Conservation (phyloP, 2,888 invertebrate genomes). For the Anarsia innoxiella region DNA sequence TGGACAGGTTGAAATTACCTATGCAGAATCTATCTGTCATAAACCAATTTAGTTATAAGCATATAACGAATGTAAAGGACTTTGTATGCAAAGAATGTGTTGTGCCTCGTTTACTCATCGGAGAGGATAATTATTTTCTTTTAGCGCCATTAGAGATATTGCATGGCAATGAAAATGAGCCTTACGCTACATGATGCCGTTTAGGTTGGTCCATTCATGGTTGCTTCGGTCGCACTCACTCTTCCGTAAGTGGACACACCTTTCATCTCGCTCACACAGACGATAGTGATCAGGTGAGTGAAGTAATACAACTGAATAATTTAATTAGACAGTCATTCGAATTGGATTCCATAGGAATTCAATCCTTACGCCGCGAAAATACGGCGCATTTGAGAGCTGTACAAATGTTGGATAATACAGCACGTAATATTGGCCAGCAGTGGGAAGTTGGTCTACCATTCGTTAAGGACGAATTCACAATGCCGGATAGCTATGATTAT, state of each 20-base stretch:
- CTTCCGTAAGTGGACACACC: not conserved
- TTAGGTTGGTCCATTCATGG: not conserved
- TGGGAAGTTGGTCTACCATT: not conserved
- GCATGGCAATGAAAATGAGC: not conserved
- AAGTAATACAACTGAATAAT: not conserved
- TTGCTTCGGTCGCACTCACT: not conserved
- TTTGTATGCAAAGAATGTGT: not conserved
- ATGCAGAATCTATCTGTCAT: not conserved
- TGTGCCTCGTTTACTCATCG: not conserved
- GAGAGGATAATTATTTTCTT: not conserved
- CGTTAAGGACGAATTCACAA: not conserved
- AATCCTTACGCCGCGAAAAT: not conserved
- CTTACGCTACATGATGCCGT: not conserved
- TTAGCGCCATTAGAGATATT: not conserved
- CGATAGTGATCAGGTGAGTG: no score
- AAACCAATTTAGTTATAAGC: not conserved
- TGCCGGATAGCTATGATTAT: not conserved
- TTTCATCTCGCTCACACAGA: not conserved
- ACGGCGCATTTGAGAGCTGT: not conserved
- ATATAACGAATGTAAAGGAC: not conserved
- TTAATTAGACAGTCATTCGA: not conserved
- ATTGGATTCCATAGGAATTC: not conserved
- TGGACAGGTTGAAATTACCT: not conserved
- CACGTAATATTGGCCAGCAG: not conserved
- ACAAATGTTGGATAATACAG: not conserved